Conservation (phyloP, 2,797 vertebrate species). For the Petrocephalus schoutedeni region DNA sequence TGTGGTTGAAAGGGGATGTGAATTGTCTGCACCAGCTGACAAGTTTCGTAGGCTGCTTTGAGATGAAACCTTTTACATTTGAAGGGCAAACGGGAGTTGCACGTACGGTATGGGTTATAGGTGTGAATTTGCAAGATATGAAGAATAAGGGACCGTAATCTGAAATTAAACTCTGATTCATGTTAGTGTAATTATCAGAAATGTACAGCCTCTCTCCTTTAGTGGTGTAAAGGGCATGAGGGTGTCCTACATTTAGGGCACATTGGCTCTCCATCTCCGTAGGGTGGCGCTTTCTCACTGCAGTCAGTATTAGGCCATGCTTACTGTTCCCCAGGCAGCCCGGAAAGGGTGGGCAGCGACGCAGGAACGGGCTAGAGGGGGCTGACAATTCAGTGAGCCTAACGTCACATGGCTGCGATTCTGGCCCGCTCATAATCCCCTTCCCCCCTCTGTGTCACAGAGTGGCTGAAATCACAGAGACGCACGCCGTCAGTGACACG, state of each 20-base stretch:
- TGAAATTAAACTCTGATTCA: neutral
- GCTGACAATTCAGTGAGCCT: conserved; percentile 15
- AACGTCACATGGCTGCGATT: conserved; percentile 18
- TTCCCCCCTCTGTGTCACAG: neutral
- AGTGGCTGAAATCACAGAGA: neutral
- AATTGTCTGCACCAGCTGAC: neutral
- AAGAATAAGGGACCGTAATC: neutral
- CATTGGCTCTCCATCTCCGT: neutral
- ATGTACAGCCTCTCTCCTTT: neutral
- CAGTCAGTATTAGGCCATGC: conserved; percentile 23
- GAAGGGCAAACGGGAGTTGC: neutral
- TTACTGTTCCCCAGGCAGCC: neutral
- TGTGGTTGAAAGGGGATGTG: neutral
- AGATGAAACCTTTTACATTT: neutral
- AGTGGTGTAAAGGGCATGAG: neutral
- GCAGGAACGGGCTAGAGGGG: neutral
- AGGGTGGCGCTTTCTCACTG: neutral
- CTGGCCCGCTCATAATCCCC: neutral
- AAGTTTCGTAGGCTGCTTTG: neutral
- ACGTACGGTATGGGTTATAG: neutral
- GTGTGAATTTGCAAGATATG: neutral
- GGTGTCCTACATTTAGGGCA: neutral
- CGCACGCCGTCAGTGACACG: conserved; percentile 25
- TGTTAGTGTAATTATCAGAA: neutral
- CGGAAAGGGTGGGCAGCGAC: neutral